phyloP scores from a whole-genome alignment of 2,888 invertebrate species.

The Eilema depressum region DNA sequence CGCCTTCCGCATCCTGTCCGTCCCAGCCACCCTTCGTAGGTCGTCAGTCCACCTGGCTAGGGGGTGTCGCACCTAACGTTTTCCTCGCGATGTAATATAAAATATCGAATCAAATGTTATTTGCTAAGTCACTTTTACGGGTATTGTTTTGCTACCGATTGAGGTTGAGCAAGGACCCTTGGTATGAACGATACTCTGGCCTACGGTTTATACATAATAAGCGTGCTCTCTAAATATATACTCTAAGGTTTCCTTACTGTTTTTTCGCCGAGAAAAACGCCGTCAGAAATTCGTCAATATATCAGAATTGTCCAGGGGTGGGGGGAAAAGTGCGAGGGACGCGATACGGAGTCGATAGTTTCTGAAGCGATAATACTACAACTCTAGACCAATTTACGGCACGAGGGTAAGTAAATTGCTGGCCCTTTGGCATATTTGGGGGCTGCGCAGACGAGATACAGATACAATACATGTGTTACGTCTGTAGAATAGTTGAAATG shows the following conservation, averaged over 20 bases:
- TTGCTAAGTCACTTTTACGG: too few relatives aligned
- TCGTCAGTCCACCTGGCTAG: too few relatives aligned
- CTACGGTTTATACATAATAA: too few relatives aligned
- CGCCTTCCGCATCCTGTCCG: too few relatives aligned
- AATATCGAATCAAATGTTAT: too few relatives aligned
- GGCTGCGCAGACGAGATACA: constrained; percentile 47
- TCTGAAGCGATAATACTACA: constrained; percentile 62
- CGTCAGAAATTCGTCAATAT: constrained; percentile 69
- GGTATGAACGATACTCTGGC: too few relatives aligned
- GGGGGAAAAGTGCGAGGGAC: constrained; percentile 53
- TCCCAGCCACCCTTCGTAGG: too few relatives aligned
- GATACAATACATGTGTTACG: constrained; percentile 39
- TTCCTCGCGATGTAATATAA: too few relatives aligned
- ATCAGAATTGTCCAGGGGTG: constrained; percentile 63
- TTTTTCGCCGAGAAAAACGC: constrained; percentile 61
- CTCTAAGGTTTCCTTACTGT: constrained; percentile 41
- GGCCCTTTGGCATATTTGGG: constrained; percentile 48
- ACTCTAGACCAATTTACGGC: constrained; percentile 65
- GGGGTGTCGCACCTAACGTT: too few relatives aligned
- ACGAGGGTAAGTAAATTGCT: constrained; percentile 61
- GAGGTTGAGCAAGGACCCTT: too few relatives aligned
- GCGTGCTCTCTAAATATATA: too few relatives aligned
- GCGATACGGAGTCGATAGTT: constrained; percentile 58
- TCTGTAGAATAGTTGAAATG: constrained; percentile 22
- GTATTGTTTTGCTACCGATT: too few relatives aligned